phyloP scores from a whole-genome alignment of 1,140 invertebrate species.

The Ctenoplectra terminalis region DNA sequence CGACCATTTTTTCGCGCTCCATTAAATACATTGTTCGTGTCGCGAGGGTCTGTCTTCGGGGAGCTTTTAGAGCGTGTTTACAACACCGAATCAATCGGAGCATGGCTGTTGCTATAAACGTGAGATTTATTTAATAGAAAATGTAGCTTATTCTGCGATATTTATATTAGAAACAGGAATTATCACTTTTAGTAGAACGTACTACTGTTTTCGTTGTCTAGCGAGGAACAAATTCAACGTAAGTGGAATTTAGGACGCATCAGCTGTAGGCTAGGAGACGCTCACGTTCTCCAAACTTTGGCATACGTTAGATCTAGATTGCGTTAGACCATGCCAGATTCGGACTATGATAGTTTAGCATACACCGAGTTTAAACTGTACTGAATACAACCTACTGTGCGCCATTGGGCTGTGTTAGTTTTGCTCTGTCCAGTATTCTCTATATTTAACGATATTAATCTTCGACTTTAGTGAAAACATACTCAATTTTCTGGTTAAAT shows the following conservation, averaged over 20 bases:
- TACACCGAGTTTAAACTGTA: background rate
- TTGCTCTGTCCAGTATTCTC: background rate
- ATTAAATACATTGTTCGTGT: constrained; percentile 45
- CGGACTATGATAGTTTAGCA: constrained; percentile 1
- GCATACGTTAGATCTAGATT: constrained; percentile 1
- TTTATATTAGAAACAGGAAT: background rate
- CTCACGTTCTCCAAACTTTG: background rate
- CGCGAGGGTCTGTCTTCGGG: background rate
- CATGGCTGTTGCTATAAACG: background rate
- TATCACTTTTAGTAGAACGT: background rate
- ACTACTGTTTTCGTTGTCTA: background rate
- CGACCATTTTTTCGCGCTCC: constrained; percentile 41
- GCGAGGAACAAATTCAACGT: background rate
- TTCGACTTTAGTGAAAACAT: background rate
- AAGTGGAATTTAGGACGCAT: background rate
- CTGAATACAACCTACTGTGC: background rate
- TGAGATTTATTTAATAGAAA: background rate
- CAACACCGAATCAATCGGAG: constrained; percentile 9
- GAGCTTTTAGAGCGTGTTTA: constrained; percentile 31
- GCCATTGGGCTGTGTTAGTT: background rate
- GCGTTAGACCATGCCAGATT: background rate
- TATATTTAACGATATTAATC: background rate
- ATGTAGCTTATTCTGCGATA: too few relatives aligned
- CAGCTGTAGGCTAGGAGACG: background rate
- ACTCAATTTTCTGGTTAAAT: background rate